Conservation (phyloP, 2,113 vertebrate species). For the Excalfactoria chinensis region DNA sequence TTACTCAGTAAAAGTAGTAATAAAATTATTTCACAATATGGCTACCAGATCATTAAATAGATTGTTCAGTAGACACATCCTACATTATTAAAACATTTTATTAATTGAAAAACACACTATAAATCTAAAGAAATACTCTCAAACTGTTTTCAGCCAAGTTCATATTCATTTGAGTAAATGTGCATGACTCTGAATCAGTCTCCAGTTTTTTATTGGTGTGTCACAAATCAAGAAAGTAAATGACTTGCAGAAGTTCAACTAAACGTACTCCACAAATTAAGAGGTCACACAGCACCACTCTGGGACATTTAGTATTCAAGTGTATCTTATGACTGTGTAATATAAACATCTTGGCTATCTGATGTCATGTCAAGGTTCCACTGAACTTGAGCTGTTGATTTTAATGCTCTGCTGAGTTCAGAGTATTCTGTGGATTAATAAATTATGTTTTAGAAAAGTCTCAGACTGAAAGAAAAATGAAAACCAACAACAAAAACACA, state of each 20-base stretch:
- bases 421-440: neutral
- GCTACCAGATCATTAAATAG: neutral
- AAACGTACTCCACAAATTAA: slow-evolving; percentile 26
- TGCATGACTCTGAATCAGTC: slow-evolving; percentile 32
- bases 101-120: slow-evolving; percentile 45
- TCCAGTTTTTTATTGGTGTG: slow-evolving; percentile 40
- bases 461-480: neutral
- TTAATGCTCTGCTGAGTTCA: neutral
- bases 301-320: slow-evolving; percentile 37
- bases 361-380: slow-evolving; percentile 46
- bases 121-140: slow-evolving; percentile 22
- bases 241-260: slow-evolving; percentile 50
- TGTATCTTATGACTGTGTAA: neutral
- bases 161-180: slow-evolving; percentile 43
- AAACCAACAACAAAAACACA: neutral
- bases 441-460: neutral
- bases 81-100: slow-evolving; percentile 50
- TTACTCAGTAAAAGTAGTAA: neutral
- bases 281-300: slow-evolving; percentile 28
- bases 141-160: slow-evolving; percentile 27
- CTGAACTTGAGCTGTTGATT: slow-evolving; percentile 11
- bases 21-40: neutral
- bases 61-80: slow-evolving; percentile 21
- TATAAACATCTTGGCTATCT: slow-evolving; percentile 9
- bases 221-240: slow-evolving; percentile 54